These are phyloP conservation scores for Zootermopsis nevadensis DNA, from an alignment of 2,888 invertebrate species.

Conservation along the genomic window DNA sequence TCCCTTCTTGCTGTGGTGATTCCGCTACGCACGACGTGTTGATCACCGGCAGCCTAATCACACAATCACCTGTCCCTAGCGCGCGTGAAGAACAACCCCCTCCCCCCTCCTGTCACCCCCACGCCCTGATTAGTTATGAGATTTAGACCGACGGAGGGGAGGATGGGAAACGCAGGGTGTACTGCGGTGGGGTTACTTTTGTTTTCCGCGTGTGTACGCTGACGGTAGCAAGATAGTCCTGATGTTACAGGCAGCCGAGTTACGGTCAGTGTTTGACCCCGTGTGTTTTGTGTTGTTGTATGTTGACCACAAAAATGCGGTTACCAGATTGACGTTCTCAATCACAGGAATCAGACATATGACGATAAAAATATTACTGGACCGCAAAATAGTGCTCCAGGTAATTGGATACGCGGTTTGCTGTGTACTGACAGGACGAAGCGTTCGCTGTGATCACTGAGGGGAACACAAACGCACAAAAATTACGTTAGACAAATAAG, in stretches of 20 bases:
- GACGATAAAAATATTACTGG: background rate
- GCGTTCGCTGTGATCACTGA: background rate
- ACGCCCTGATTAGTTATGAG: no score
- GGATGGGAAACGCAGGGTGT: no score
- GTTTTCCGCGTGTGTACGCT: constrained; percentile 2
- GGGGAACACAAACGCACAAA: background rate
- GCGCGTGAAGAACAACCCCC: no score
- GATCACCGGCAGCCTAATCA: no score
- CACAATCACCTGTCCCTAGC: no score
- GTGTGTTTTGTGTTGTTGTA: background rate
- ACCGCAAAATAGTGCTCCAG: constrained; percentile 30
- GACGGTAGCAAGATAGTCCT: background rate
- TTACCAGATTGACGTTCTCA: constrained; percentile 5
- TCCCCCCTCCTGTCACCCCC: no score
- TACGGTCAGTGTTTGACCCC: background rate
- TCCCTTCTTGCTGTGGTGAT: no score
- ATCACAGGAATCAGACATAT: constrained; percentile 3
- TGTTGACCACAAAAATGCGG: constrained; percentile 14
- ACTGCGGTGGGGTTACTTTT: constrained; percentile 1
- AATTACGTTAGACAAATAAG: no score
- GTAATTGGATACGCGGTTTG: constrained; percentile 31
- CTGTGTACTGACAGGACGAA: background rate
- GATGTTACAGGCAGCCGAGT: background rate
- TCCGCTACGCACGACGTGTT: no score
- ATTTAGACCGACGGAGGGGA: no score